Base-by-base conservation (phyloP, 2,888 invertebrate genomes). In the Chelonus formosanus region DNA sequence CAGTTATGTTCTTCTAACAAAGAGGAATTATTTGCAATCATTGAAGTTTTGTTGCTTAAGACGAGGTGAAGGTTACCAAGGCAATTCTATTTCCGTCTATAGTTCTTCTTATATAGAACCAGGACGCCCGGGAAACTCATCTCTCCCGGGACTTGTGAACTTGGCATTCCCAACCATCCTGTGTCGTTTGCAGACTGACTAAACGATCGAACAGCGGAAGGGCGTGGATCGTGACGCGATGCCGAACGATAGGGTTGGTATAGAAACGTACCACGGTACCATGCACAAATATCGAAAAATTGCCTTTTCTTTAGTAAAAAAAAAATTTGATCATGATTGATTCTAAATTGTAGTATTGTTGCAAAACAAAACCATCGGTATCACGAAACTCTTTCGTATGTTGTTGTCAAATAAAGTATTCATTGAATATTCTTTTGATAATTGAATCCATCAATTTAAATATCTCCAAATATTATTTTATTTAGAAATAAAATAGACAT, bases 141-240 rank as follows among this genome's bases (percentile, higher is more conserved):
- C 71, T 70, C 67, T 60, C 63, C 58, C 4, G 63, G 66, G 48
- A 67, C 57, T 53, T 55, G 66, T 61, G 65, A 67, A 67, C 67
- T 67, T 56, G 48, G 31, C 45, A 36, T 47, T n/a, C 58, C 47
- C 57, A 34, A 56, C 60, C 57, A 67, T 65, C 59, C 58, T 53
- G 20, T 62, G 67, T 67, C 68, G 67, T 67, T 62, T 67, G 67
- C 71, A 72, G 71, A 70, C 70, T 65, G 67, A 66, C 72, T 68
- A 68, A 74, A 74, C 74, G 72, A 73, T 74, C 70, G 74, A 76
- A 78, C 80, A 77, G 72, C 71, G 74, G 75, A 80, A 77, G 76
- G 80, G 80, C 80, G 80, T 80, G 80, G 75, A 74, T 71, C 64
- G 66, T 50, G 62, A 63, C 64, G 53, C 34, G 57, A 36, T 43